Base-by-base conservation (phyloP, 2,113 vertebrate species). In the Phyllostomus hastatus region DNA sequence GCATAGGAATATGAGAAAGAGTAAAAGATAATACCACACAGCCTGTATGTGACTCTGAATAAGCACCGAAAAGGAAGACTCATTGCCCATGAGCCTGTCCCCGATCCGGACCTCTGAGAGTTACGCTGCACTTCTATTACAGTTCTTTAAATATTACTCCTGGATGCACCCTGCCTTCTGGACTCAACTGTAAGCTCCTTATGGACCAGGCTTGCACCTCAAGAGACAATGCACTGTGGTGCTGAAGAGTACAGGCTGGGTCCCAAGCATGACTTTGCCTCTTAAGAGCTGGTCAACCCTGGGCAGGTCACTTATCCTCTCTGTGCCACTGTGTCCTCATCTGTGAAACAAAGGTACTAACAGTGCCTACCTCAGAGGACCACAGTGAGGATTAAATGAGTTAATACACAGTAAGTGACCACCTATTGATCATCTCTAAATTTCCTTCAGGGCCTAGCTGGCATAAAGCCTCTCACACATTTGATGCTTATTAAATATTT, bases 31-130 rank as follows among this genome's bases (percentile, higher is more conserved):
- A 64, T 11, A 11, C 24, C 35, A 1, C 54, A 28, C 20, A 28
- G 80, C 20, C 33, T 33, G 31, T 5, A 2, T 15, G 46, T 7
- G 14, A 52, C 52, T 24, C 50, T 20, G 75, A 48, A 66, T 0
- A 31, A 33, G 22, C 20, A 1, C 15, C 9, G 35, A 12, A 66
- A 54, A 9, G 11, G 19, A 43, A 33, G n/a, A 54, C 48, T 61
- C 0, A 0, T 1, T 1, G 15, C 6, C 22, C 17, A 3, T 0
- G 5, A n/a, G 10, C 7, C 11, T 6, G 16, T 10, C 17, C 10
- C 35, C 9, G 10, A 28, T 54, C 26, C 14, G 2, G 31, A 52
- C 38, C 59, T 26, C 50, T 10, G 1, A 54, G 31, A 50, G 14
- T 4, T 4, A 22, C 1, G 22, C 35, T 46, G n/a, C 22, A 22